Conservation (phyloP, 2,888 invertebrate species). For the Zaprionus obscuricornis region DNA sequence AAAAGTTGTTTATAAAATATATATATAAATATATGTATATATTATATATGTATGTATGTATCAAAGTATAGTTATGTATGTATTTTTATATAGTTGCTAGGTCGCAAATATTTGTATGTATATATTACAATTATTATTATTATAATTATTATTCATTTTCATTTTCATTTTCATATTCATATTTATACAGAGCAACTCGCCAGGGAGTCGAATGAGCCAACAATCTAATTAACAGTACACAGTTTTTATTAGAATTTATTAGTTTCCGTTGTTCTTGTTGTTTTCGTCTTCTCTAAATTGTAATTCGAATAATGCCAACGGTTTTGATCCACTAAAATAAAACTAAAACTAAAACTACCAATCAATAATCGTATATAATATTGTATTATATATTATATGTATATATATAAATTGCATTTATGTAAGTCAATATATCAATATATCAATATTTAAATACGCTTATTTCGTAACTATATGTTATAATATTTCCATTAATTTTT, state of each 20-base stretch:
- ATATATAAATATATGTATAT: too few relatives aligned
- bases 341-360: constrained; percentile 62
- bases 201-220: constrained; percentile 44
- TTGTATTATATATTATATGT: constrained; percentile 11
- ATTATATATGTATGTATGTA: constrained; percentile 33
- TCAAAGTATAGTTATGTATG: constrained; percentile 58
- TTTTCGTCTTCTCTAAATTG: constrained; percentile 21
- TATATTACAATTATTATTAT: constrained; percentile 57
- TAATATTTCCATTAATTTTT: constrained; percentile 22
- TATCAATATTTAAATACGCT: constrained; percentile 13
- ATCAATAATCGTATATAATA: not conserved
- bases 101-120: too few relatives aligned
- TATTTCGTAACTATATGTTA: constrained; percentile 23
- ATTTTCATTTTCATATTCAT: too few relatives aligned
- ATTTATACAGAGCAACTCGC: constrained; percentile 54
- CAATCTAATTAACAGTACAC: constrained; percentile 39
- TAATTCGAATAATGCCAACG: constrained; percentile 66
- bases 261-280: constrained; percentile 3
- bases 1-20: constrained; percentile 75
- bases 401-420: constrained; percentile 18
- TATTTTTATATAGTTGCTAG: constrained; percentile 51
- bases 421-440: constrained; percentile 21
- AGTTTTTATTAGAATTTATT: constrained; percentile 13
- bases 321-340: constrained; percentile 66
- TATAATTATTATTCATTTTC: not conserved